Base-by-base conservation (phyloP, 1,140 invertebrate genomes). In the Danaus melanippus region DNA sequence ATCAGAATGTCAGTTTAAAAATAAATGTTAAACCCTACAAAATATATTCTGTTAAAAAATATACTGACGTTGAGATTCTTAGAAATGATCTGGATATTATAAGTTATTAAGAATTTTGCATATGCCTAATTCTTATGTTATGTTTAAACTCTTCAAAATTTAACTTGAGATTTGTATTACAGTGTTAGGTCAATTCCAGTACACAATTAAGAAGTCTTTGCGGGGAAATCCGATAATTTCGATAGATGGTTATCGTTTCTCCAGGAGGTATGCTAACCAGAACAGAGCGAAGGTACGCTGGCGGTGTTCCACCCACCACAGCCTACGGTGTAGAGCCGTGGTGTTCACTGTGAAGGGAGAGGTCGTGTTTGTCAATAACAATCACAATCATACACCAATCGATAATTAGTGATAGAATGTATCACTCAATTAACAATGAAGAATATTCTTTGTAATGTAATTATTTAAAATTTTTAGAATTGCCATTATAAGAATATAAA, bases 291-390 rank as follows among this genome's bases (percentile, higher is more conserved):
- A 58, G 17, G 42, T 61, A 1, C 58, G 60, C 0, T 78, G 75
- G 75, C 53, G 63, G 5, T 78, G 75, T 39, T 75, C 75, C 32
- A 70, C 72, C 0, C 66, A 74, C 21, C 54, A 56, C 10, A 62
- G 51, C 12, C 52, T 53, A 6, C 62, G 66, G 6, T 77, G 75
- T 56, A 67, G 55, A 44, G 70, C 67, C 8, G 46, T 55, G 2
- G 41, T 63, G 0, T 52, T 52, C 42, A 59, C 53, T 8, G 17
- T 58, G 9, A 45, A 56, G 39, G 42, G 53, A 15, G n/a, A n/a
- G 3, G 32, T 60, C 0, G 51, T 54, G 1, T 10, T 53, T 10
- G 5, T 59, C 8, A 15, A 40, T 50, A 53, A 53, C 11, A 41
- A 45, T 10, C 57, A 59, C 40, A 59, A 59, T 46, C 57, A 59